These are phyloP conservation scores for Ciconia maguari DNA, from an alignment of 2,113 vertebrate species.

Conservation along the genomic window DNA sequence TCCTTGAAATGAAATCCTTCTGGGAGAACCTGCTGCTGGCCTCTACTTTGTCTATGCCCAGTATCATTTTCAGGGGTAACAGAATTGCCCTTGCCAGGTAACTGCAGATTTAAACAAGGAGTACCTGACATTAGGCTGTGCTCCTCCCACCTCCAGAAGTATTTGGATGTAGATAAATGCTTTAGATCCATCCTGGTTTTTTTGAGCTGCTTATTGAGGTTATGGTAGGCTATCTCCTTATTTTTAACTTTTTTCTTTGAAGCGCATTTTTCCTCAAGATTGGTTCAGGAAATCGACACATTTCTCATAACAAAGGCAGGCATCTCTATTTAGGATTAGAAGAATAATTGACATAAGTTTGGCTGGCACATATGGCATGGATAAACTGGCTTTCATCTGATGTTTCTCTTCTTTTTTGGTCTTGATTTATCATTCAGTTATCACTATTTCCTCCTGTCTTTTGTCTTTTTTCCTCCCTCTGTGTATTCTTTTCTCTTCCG, in stretches of 20 bases:
- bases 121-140: background rate
- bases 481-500: background rate
- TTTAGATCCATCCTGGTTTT: background rate
- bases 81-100: background rate
- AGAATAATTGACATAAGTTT: background rate
- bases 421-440: background rate
- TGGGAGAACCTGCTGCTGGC: background rate
- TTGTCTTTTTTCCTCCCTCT: rapidly evolving
- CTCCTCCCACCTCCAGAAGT: background rate
- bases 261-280: background rate
- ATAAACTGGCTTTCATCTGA: background rate
- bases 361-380: background rate
- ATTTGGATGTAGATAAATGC: background rate
- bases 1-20: background rate
- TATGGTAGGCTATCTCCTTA: background rate
- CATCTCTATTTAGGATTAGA: background rate
- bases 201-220: background rate
- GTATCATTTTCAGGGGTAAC: background rate
- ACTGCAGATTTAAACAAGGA: background rate
- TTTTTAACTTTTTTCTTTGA: background rate
- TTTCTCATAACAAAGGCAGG: background rate
- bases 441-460: background rate
- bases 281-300: background rate
- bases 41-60: background rate
- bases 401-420: background rate